These are phyloP conservation scores for Ariolimax columbianus DNA, from an alignment of 2,888 invertebrate species.

Conservation along the genomic window DNA sequence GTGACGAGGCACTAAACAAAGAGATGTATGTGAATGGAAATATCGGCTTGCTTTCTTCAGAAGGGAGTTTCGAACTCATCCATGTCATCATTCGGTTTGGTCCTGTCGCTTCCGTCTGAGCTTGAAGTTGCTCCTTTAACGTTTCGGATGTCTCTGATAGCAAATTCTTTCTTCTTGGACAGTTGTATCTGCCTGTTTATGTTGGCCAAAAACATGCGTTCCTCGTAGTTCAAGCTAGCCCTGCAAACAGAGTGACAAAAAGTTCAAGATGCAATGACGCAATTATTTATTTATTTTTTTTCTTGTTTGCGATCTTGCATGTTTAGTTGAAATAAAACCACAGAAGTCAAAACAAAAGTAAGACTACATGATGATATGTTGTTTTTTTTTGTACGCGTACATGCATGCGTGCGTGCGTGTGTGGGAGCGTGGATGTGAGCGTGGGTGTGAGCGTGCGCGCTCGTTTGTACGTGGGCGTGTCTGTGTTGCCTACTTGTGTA, in stretches of 20 bases:
- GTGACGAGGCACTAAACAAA: neutral
- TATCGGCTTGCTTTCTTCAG: neutral
- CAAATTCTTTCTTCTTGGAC: conserved; percentile 44
- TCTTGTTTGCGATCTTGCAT: no score
- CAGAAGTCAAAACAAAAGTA: no score
- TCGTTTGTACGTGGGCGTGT: no score
- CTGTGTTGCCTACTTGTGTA: no score
- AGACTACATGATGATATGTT: no score
- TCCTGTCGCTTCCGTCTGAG: conserved; percentile 31
- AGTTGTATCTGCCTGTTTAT: conserved; percentile 47
- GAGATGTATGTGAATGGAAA: neutral
- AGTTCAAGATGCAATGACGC: neutral
- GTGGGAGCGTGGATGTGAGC: no score
- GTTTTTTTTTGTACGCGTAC: no score
- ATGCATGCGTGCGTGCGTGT: no score
- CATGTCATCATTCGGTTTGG: conserved; percentile 33
- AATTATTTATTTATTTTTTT: neutral
- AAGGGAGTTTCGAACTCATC: conserved; percentile 27
- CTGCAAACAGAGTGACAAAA: neutral
- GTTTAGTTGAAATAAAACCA: no score
- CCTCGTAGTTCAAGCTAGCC: conserved; percentile 44
- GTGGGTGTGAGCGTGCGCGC: no score
- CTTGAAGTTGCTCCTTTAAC: conserved; percentile 36
- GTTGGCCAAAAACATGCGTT: conserved; percentile 45
- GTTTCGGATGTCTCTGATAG: conserved; percentile 39